Evolutionary conservation across 2,797 vertebrate species (phyloP).

Genomic region (Lacerta agilis): DNA sequence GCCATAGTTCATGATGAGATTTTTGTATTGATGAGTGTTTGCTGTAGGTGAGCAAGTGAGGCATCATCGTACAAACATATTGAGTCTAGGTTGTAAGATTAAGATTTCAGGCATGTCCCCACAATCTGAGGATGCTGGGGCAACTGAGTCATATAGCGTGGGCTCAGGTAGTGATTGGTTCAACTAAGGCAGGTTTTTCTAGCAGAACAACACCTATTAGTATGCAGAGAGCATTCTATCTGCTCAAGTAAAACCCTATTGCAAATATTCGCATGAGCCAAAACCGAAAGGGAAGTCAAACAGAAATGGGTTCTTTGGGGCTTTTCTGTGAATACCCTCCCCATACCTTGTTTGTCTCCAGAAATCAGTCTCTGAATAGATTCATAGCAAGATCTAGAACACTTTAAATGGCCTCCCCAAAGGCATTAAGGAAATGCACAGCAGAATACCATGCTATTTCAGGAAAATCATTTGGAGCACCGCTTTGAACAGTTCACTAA

Average conservation of each 20-base stretch:
- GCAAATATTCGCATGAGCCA: background rate
- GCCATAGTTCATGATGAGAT: background rate
- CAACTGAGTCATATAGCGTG: background rate
- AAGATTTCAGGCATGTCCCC: background rate
- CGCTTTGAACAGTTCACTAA: background rate
- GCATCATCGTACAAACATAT: background rate
- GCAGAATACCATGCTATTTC: background rate
- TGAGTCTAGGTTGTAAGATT: background rate
- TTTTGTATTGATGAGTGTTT: background rate
- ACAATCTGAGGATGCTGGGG: background rate
- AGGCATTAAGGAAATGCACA: background rate
- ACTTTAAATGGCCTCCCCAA: too few species aligned
- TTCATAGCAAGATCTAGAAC: background rate
- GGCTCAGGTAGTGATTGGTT: background rate
- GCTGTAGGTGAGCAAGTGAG: background rate
- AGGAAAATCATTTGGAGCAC: background rate
- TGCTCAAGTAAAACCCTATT: background rate
- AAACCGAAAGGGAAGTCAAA: background rate
- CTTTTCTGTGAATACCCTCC: background rate
- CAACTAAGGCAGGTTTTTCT: background rate
- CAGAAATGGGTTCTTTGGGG: background rate
- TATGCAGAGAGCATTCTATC: background rate
- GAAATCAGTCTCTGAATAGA: background rate
- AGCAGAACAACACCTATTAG: background rate
- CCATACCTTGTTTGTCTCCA: background rate